Evolutionary conservation across 2,113 vertebrate genomes (phyloP), one percentile per base, ranked within the genome.

Genomic region (Amblyornis subalaris): DNA sequence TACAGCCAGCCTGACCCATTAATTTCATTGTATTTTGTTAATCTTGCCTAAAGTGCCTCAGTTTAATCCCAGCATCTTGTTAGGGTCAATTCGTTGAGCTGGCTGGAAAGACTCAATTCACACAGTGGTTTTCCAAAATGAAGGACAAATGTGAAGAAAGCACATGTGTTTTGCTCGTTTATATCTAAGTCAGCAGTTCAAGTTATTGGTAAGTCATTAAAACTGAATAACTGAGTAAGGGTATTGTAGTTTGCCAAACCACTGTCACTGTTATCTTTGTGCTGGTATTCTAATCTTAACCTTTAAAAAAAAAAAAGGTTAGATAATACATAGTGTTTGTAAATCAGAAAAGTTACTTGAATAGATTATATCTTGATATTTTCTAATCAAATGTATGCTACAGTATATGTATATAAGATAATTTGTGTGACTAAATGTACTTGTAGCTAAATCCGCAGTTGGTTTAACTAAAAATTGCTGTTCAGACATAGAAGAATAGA

Each of bases 41-140:
- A 92, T 87, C 91, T 82, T 88, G 64, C 96, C 96, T 89, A 0
- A 97, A 97, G 97, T 97, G 96, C 97, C 97, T 97, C 85, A 50
- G 67, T 79, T 38, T 85, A 88, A 73, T 89, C 93, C 50, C 75
- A 55, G 71, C 0, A 0, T 88, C 45, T 45, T 72, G 35, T 64
- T 90, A 45, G 58, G 47, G 82, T 78, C 44, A 50, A 3, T 82
- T 82, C 15, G 53, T 67, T 82, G 65, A n/a, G 31, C 72, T 87
- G 64, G 31, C 60, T 94, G 76, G 36, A 57, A 79, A 73, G 40
- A n/a, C 33, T 86, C 45, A 44, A 14, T 76, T 94, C 51, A 48
- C 38, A 55, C 50, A 69, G 70, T 65, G 35, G 70, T 50, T 85
- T 86, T 80, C 38, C 8, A 6, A 65, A 82, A 36, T 12, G 61